Percentiles rank a stretch among this genome's conserved stretches.
Conservation (phyloP, 2,888 invertebrate species). For the Epiblema foenella region DNA sequence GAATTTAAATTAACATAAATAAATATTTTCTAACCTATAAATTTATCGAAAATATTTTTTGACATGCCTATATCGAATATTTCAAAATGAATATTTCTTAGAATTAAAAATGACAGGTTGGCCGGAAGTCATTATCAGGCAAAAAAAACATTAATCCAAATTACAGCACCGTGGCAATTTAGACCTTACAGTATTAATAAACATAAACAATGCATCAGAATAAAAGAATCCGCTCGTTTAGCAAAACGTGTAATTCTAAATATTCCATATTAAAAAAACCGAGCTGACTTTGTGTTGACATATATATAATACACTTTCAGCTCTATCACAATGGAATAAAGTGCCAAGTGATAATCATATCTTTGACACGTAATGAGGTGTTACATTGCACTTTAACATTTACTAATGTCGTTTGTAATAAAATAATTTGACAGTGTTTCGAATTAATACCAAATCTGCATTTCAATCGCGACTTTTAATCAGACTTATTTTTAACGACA, state of each 20-base stretch:
- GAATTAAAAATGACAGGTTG: not conserved
- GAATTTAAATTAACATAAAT: too few species aligned
- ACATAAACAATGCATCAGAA: slow-evolving; percentile 26
- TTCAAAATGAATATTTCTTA: not conserved
- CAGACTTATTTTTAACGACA: not conserved
- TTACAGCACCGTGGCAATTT: not conserved
- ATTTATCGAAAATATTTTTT: too few species aligned
- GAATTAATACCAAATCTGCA: not conserved
- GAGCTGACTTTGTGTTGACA: not conserved
- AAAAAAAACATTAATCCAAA: slow-evolving; percentile 13
- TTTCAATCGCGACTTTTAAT: not conserved
- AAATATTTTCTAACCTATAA: too few species aligned
- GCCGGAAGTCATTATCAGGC: not conserved
- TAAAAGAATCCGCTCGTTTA: slow-evolving; percentile 14
- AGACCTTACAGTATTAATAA: not conserved
- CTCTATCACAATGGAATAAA: not conserved
- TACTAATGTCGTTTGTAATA: slow-evolving; percentile 13
- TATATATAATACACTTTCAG: not conserved
- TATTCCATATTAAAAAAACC: slow-evolving; percentile 22
- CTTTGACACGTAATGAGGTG: not conserved
- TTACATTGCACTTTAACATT: not conserved
- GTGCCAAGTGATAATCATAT: not conserved
- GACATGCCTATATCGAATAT: not conserved
- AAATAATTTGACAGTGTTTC: not conserved
- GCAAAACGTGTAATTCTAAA: slow-evolving; percentile 25